A percentile compares a stretch with the other conserved stretches of the same genome.
Evolutionary conservation across 2,888 invertebrate genomes (phyloP).

Genomic region (Colostygia pectinataria): DNA sequence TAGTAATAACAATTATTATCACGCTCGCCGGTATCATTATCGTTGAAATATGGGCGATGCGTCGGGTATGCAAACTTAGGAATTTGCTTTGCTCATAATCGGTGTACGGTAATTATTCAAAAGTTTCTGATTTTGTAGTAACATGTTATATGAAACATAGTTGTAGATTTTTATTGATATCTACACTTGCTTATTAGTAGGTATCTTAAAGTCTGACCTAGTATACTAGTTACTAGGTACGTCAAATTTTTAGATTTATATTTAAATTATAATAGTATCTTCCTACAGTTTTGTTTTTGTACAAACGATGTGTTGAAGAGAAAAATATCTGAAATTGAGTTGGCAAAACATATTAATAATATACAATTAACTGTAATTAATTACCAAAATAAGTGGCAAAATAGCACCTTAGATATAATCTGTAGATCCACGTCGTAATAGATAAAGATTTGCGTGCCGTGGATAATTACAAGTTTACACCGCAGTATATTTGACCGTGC

Average conservation of each 20-base stretch:
- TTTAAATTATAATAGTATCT: background rate
- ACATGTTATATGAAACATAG: background rate
- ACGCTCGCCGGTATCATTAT: constrained; percentile 79
- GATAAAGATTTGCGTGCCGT: constrained; percentile 45
- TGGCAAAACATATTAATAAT: constrained; percentile 30
- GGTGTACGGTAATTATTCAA: constrained; percentile 2
- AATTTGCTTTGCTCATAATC: constrained; percentile 48
- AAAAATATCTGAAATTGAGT: constrained; percentile 28
- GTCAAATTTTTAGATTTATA: no score
- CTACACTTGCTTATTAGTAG: no score
- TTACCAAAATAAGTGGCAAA: constrained; percentile 40
- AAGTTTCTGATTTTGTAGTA: background rate
- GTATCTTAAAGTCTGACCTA: no score
- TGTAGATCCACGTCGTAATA: constrained; percentile 48
- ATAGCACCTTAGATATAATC: constrained; percentile 47
- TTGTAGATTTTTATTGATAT: background rate
- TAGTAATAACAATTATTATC: constrained; percentile 84
- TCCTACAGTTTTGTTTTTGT: background rate
- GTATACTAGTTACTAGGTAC: no score
- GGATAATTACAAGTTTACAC: constrained; percentile 55
- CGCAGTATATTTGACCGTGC: constrained; percentile 51
- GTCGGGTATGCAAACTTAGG: constrained; percentile 71
- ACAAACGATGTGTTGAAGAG: constrained; percentile 33
- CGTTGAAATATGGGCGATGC: constrained; percentile 76
- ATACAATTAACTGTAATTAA: constrained; percentile 35